Evolutionary conservation across 2,113 vertebrate genomes (phyloP).

Genomic region (Gallinago paraguaiae): DNA sequence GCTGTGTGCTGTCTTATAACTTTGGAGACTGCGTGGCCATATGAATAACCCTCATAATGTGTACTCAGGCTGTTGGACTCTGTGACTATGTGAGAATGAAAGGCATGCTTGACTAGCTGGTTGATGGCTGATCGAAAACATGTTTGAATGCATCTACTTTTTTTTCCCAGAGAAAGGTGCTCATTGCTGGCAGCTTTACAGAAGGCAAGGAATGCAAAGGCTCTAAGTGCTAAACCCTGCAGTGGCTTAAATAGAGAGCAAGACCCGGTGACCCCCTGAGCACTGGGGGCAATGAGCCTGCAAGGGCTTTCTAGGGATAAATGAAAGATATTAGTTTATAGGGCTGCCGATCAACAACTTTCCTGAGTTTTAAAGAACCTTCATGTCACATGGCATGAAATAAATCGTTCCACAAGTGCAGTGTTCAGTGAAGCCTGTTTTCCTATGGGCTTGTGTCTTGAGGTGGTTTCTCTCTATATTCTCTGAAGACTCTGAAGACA

Average conservation of each 20-base stretch:
- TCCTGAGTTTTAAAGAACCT: neutral
- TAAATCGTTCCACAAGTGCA: neutral
- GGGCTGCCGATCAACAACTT: neutral
- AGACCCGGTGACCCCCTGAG: neutral
- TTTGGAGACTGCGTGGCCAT: neutral
- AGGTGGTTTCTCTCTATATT: neutral
- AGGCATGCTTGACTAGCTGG: neutral
- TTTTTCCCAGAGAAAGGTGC: neutral
- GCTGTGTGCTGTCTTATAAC: neutral
- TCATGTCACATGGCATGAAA: accelerated
- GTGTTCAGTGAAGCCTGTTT: neutral
- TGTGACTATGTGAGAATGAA: neutral
- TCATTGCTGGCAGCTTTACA: neutral
- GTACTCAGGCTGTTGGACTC: neutral
- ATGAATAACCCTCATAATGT: neutral
- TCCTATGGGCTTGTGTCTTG: neutral
- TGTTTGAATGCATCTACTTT: neutral
- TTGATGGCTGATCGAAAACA: neutral
- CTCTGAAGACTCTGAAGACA: neutral
- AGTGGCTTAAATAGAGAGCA: neutral
- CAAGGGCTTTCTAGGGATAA: neutral
- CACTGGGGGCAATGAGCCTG: neutral
- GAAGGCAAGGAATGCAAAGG: neutral
- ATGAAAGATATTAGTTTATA: neutral
- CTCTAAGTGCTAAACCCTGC: neutral